Base-by-base conservation (phyloP, 2,888 invertebrate genomes). In the Lasioglossum malachurum region DNA sequence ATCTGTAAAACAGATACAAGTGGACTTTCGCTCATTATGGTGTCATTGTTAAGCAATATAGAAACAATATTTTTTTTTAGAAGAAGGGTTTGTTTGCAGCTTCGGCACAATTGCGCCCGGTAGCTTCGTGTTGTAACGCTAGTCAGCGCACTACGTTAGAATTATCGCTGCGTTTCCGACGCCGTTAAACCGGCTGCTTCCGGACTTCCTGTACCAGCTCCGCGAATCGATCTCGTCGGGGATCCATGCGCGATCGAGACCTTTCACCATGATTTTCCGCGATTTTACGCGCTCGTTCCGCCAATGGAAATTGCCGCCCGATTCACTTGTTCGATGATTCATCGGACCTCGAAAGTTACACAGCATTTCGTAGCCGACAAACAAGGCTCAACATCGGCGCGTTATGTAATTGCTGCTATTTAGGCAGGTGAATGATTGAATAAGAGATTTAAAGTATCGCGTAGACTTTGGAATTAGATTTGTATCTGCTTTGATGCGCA, bases 231-330 rank as follows among this genome's bases (percentile, higher is more conserved):
- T 69, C 44, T 38, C 16, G 35, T 5, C 71, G n/a, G 4, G n/a
- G n/a, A 41, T 35, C 44, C 49, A 44, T 53, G 44, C 16, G 4
- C 44, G 27, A 83, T 57, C 60, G 60, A 83, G 49, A 38, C 83
- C 82, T 75, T 82, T 71, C 82, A 71, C 83, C 35, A 38, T 19
- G 75, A 75, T 75, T 83, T 53, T 12, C 53, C 60, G 19, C 53
- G 46, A 71, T 71, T 53, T 57, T 64, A 64, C 19, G 19, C 12
- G 2, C 27, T 31, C 38, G 46, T 60, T 69, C 53, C 27, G 41
- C 57, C 19, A 49, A 8, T 41, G 46, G 53, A 80, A n/a, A 75
- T 38, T 27, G 27, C 49, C 8, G 74, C 7, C 23, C 46, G 35
- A 60, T 75, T 38, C 46, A 23, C 23, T 64, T 4, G 57, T 23